Conservation (phyloP, 1,140 invertebrate genomes). For the Bombyx mori region DNA sequence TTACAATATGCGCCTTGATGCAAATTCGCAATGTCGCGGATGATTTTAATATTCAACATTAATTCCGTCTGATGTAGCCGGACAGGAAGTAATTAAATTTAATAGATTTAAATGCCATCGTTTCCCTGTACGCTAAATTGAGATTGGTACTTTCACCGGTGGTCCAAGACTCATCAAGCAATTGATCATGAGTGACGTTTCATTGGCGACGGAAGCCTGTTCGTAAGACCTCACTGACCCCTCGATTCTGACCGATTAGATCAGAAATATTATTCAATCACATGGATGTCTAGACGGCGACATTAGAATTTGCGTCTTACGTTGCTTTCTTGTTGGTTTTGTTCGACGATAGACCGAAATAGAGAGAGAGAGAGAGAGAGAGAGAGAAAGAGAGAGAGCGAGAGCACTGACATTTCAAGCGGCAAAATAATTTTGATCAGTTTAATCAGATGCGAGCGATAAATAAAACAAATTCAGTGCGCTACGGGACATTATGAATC, state of each 20-base stretch:
- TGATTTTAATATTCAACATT: conserved; percentile 2
- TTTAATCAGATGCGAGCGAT: too few species aligned
- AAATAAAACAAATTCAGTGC: too few species aligned
- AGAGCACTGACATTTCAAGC: conserved; percentile 51
- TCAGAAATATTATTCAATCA: conserved; percentile 62
- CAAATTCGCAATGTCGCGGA: background rate
- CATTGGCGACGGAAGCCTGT: conserved; percentile 23
- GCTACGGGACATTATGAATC: too few species aligned
- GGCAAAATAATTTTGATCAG: conserved; percentile 12
- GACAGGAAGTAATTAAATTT: conserved; percentile 6
- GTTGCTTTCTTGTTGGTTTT: conserved; percentile 53
- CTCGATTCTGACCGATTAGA: conserved; percentile 59
- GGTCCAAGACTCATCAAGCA: conserved; percentile 35
- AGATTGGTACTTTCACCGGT: conserved; percentile 26
- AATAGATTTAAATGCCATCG: conserved; percentile 7
- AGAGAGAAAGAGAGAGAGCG: conserved; percentile 32
- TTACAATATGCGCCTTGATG: background rate
- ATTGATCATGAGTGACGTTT: conserved; percentile 36
- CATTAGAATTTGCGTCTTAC: conserved; percentile 55
- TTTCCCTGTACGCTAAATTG: conserved; percentile 5
- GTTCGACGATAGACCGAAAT: conserved; percentile 12
- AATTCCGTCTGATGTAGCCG: conserved; percentile 1
- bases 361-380: too few species aligned
- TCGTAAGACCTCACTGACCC: conserved; percentile 50
- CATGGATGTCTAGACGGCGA: conserved; percentile 61